Conservation (phyloP, 2,113 vertebrate genomes). For the Paralichthys olivaceus region DNA sequence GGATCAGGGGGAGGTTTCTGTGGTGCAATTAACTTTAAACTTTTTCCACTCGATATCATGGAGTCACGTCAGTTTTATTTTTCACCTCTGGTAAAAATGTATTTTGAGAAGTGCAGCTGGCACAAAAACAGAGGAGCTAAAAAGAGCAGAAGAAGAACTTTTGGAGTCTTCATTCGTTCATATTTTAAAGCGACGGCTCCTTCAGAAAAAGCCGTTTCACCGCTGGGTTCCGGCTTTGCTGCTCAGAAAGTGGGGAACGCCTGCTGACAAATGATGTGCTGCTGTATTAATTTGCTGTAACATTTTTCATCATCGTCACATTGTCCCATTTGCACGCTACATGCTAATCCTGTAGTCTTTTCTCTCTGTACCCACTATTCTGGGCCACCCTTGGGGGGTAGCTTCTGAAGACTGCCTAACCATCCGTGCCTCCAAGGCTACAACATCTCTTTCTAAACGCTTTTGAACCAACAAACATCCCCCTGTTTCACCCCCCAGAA, state of each 20-base stretch:
- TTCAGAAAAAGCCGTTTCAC: constrained; percentile 35
- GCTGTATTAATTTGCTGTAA: constrained; percentile 71
- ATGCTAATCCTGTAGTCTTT: constrained; percentile 67
- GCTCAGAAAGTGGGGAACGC: constrained; percentile 48
- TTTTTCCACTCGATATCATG: constrained; percentile 9
- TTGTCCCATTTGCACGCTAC: constrained; percentile 65
- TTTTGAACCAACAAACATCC: constrained; percentile 79
- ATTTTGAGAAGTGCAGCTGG: neutral
- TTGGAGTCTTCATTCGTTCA: constrained; percentile 4
- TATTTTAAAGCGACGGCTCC: constrained; percentile 33
- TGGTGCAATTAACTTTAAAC: constrained; percentile 15
- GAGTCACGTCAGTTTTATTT: constrained; percentile 4
- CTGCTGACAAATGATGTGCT: constrained; percentile 73
- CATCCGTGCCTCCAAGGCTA: constrained; percentile 64
- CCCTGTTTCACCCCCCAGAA: constrained; percentile 63
- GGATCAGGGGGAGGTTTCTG: constrained; percentile 28
- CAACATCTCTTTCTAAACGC: constrained; percentile 68
- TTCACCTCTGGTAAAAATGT: constrained; percentile 1
- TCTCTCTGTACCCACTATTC: constrained; percentile 54
- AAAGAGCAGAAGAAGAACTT: neutral
- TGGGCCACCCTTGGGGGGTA: constrained; percentile 54
- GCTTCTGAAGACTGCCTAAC: constrained; percentile 58
- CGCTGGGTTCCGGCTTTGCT: constrained; percentile 55
- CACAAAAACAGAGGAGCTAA: neutral
- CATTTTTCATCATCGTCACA: constrained; percentile 68